Evolutionary conservation across 2,113 vertebrate genomes (phyloP).

Genomic region (Larimichthys polyactis): DNA sequence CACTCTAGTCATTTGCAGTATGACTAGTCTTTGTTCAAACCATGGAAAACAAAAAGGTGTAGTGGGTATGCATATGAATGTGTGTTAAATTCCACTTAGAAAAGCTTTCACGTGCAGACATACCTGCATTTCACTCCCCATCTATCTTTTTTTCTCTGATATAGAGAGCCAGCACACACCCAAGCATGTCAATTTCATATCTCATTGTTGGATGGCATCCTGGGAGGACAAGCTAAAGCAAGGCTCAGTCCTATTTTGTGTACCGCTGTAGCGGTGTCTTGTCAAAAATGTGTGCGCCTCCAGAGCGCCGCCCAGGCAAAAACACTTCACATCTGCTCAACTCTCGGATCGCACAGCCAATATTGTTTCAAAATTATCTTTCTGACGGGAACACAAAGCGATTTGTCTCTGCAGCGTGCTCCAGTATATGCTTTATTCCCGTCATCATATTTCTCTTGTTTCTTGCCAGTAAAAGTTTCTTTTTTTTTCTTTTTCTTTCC

Average conservation of each 20-base stretch:
- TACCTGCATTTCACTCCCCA: constrained; percentile 3
- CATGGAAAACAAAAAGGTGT: neutral
- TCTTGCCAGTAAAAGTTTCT: constrained; percentile 16
- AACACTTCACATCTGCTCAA: constrained; percentile 50
- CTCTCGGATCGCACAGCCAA: constrained; percentile 40
- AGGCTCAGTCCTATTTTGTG: constrained; percentile 32
- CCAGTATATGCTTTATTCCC: constrained; percentile 22
- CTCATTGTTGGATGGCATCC: constrained; percentile 54
- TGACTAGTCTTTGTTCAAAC: constrained; percentile 21
- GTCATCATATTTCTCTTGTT: constrained; percentile 6
- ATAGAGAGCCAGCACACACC: neutral
- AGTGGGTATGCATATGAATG: neutral
- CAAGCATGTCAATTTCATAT: constrained; percentile 31
- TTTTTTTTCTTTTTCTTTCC: neutral
- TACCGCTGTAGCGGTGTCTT: neutral
- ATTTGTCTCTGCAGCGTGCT: constrained; percentile 49
- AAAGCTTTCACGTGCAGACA: constrained; percentile 18
- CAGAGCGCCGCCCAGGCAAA: constrained; percentile 34
- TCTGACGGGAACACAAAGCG: constrained; percentile 39
- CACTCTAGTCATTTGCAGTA: constrained; percentile 9
- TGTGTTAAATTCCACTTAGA: constrained; percentile 30
- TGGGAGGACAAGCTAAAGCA: constrained; percentile 57
- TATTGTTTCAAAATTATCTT: constrained; percentile 56
- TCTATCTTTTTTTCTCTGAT: neutral
- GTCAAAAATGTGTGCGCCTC: constrained; percentile 6